These are phyloP conservation scores for Andrena camellia DNA, from an alignment of 2,888 invertebrate species.

Conservation along the genomic window DNA sequence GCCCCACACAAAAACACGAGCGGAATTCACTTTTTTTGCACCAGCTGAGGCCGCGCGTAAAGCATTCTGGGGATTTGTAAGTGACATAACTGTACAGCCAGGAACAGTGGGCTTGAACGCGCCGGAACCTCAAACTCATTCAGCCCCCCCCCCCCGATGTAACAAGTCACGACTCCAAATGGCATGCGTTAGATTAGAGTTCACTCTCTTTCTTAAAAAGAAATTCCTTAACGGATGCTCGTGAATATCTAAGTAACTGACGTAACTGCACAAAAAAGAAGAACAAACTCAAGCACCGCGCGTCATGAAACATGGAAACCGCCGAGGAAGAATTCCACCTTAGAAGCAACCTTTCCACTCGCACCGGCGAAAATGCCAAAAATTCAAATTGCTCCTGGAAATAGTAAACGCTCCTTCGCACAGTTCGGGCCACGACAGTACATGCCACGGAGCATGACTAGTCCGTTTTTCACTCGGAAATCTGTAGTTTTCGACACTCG, in stretches of 20 bases:
- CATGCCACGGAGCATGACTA: no score
- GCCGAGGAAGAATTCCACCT: no score
- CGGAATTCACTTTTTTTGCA: conserved; percentile 9
- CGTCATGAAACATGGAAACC: background rate
- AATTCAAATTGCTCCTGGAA: no score
- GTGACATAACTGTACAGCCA: no score
- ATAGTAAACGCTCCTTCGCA: no score
- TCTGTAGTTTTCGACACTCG: background rate
- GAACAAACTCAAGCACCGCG: background rate
- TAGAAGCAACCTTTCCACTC: no score
- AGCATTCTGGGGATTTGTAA: background rate
- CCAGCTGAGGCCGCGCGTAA: background rate
- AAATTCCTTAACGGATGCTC: background rate
- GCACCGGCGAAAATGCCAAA: no score
- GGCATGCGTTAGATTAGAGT: background rate
- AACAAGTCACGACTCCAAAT: no score
- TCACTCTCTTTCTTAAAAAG: background rate
- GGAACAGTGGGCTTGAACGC: no score
- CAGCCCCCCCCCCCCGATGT: no score
- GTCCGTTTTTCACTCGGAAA: background rate
- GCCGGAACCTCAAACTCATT: no score
- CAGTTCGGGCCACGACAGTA: no score
- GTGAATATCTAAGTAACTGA: background rate
- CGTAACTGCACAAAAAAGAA: background rate
- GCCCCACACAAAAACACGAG: background rate